Evolutionary conservation across 2,797 vertebrate genomes (phyloP).

Genomic region (Coreius guichenoti): DNA sequence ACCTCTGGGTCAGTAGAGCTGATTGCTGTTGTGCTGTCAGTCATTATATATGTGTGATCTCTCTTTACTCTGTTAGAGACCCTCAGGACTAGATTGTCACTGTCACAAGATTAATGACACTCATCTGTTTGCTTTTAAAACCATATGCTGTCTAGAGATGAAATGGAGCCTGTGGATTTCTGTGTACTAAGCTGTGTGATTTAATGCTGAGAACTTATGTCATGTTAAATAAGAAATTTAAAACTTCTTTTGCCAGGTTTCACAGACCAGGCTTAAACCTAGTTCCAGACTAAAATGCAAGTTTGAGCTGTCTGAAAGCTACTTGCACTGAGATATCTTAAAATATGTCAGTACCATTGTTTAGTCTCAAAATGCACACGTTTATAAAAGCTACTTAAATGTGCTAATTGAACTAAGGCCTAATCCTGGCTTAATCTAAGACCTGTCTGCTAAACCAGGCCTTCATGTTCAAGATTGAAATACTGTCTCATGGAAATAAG

Average conservation of each 20-base stretch:
- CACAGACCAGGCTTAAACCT: too few relatives aligned
- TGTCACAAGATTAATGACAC: constrained; percentile 41
- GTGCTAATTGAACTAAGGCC: not conserved
- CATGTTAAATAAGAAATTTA: too few relatives aligned
- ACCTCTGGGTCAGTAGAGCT: constrained; percentile 43
- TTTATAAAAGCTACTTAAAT: not conserved
- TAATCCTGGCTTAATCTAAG: not conserved
- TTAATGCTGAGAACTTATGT: not conserved
- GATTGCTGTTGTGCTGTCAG: constrained; percentile 35
- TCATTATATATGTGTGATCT: constrained; percentile 44
- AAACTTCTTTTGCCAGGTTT: too few relatives aligned
- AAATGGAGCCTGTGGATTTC: constrained; percentile 14
- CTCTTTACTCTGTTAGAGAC: constrained; percentile 49
- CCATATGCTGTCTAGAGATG: constrained; percentile 42
- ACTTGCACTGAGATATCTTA: not conserved
- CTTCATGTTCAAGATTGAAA: not conserved
- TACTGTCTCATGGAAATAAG: not conserved
- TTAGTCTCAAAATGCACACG: not conserved
- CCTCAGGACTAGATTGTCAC: constrained; percentile 45
- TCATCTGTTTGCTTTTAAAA: constrained; percentile 50
- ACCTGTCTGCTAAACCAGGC: not conserved
- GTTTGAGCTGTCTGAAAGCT: not conserved
- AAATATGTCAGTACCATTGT: not conserved
- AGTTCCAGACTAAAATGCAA: not conserved
- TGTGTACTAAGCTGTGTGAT: not conserved